Base-by-base conservation (phyloP, 2,113 vertebrate genomes). In the Plotosus lineatus region DNA sequence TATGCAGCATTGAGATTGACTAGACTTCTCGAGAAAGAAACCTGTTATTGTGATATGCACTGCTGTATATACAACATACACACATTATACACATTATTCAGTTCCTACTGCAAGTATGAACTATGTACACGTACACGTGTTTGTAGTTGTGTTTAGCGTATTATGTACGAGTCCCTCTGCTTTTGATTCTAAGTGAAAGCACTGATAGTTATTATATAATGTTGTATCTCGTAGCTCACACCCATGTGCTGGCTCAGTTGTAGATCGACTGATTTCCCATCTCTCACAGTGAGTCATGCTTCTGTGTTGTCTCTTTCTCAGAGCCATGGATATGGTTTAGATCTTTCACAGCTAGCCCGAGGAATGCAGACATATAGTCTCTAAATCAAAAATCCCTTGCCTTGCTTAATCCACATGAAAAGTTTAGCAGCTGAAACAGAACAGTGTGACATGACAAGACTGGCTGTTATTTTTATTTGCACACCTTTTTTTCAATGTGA, bases 351-450 rank as follows among this genome's bases (percentile, higher is more conserved):
- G 75, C 51, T 73, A 73, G 82, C 75, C 82, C 66, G 26, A 77
- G 73, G 81, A 85, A 73, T 83, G 77, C 75, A 85, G 71, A 80
- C 71, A 55, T 61, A 38, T 42, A 56, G 80, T 82, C 80, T 82
- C 73, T 75, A 75, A 82, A 82, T 79, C 48, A 75, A 76, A 85
- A 85, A 69, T 72, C 71, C 28, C 56, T 61, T 73, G 53, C 69
- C 73, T 72, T 69, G 55, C 71, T 76, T 82, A 85, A 85, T 85
- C 84, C 73, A 26, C 19, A 31, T 28, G 12, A 83, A 48, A 61
- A 55, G 17, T 33, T 71, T 55, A 51, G 65, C 77, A 53, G 80
- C 75, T 72, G 38, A 46, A 75, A 61, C 79, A 46, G 40, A 78
- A 61, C 7, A 58, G 53, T 48, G 40, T 80, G 68, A 82, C 55